phyloP scores from a whole-genome alignment of 2,888 invertebrate species.

The Stenodera caucasica region DNA sequence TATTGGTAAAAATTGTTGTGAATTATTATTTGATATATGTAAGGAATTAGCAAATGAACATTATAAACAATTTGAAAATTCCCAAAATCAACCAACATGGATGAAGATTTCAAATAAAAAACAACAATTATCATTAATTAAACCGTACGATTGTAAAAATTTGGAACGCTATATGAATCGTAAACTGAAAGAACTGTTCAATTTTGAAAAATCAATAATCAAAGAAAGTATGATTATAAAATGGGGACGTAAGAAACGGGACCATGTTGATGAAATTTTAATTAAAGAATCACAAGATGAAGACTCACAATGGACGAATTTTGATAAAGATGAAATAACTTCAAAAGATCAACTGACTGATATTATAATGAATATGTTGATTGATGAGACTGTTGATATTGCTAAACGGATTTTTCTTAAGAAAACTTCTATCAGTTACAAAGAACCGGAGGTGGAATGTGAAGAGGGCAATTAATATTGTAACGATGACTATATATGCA shows the following conservation, averaged over 20 bases:
- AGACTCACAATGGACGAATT: conserved; percentile 74
- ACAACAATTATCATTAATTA: conserved; percentile 51
- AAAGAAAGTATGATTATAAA: conserved; percentile 63
- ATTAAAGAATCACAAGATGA: conserved; percentile 71
- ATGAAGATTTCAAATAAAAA: conserved; percentile 50
- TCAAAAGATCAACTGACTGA: conserved; percentile 66
- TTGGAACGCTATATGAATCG: conserved; percentile 58
- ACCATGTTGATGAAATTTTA: conserved; percentile 72
- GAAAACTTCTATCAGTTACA: conserved; percentile 26
- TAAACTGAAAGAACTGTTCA: conserved; percentile 59
- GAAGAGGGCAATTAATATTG: neutral
- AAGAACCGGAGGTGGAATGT: neutral
- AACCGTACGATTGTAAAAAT: conserved; percentile 56
- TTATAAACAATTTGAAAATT: conserved; percentile 55
- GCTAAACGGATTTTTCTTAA: conserved; percentile 41
- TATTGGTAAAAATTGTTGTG: conserved; percentile 59
- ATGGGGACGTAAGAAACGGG: conserved; percentile 67
- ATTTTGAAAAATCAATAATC: conserved; percentile 57
- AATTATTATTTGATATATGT: conserved; percentile 65
- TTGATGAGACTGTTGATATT: conserved; percentile 56
- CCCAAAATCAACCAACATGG: conserved; percentile 59
- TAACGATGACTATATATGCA: neutral
- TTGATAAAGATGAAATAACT: conserved; percentile 69
- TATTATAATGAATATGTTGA: conserved; percentile 60
- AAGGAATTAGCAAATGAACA: conserved; percentile 62